phyloP scores from a whole-genome alignment of 2,888 invertebrate genomes.

The Coenonympha glycerion region DNA sequence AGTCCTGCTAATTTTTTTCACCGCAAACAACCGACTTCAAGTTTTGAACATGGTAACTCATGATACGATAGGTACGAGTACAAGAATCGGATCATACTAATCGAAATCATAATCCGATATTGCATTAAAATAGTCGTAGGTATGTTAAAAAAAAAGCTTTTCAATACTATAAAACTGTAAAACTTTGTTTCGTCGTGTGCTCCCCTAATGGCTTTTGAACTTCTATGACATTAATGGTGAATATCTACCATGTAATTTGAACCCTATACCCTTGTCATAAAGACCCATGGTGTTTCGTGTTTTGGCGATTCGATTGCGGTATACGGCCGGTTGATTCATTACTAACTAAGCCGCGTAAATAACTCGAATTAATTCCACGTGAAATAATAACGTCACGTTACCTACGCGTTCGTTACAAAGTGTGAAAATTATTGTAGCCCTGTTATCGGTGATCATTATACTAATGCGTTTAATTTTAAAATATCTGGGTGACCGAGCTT shows the following conservation, averaged over 20 bases:
- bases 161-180: too few species aligned
- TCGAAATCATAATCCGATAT: too few species aligned
- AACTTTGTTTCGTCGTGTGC: background rate
- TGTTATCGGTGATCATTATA: background rate
- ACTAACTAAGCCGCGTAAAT: constrained; percentile 23
- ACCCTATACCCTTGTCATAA: constrained; percentile 1
- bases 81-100: too few species aligned
- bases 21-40: too few species aligned
- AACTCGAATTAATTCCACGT: constrained; percentile 21
- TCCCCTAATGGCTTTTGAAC: constrained; percentile 15
- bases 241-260: background rate
- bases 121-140: too few species aligned
- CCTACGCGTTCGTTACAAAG: constrained; percentile 13
- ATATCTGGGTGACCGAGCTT: too few species aligned
- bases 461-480: too few species aligned
- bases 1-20: too few species aligned
- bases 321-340: constrained; percentile 29
- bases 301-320: constrained; percentile 26
- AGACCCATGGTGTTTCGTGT: background rate
- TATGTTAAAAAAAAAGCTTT: too few species aligned
- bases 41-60: too few species aligned
- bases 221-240: constrained; percentile 26
- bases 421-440: background rate
- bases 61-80: too few species aligned
- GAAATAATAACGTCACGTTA: constrained; percentile 15